phyloP scores from a whole-genome alignment of 2,888 invertebrate genomes.

The Cremastobaeus sp. region DNA sequence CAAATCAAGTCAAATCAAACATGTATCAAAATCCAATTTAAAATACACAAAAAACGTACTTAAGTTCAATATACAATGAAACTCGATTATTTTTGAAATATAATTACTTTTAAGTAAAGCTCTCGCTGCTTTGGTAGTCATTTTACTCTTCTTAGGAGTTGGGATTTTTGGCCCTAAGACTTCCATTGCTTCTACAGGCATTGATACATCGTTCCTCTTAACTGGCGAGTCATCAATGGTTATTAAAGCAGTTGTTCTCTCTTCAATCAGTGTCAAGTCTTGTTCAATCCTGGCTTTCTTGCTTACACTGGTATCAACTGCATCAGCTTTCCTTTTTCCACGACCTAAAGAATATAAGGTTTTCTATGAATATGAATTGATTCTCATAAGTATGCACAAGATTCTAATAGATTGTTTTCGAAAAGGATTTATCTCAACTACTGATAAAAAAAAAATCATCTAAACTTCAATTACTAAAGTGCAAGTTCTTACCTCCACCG shows the following conservation, averaged over 20 bases:
- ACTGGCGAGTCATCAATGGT: conserved; percentile 67
- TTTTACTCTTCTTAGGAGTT: conserved; percentile 46
- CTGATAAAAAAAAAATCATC: too few species aligned
- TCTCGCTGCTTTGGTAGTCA: conserved; percentile 33
- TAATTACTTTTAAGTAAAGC: conserved; percentile 42
- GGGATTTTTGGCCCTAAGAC: conserved; percentile 45
- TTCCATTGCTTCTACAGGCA: conserved; percentile 44
- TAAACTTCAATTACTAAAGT: neutral
- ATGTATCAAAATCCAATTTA: too few species aligned
- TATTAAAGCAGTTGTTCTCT: conserved; percentile 71
- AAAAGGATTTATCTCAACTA: too few species aligned
- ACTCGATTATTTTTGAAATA: neutral
- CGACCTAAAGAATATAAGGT: conserved; percentile 65
- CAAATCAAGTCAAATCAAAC: too few species aligned
- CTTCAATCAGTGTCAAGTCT: conserved; percentile 71
- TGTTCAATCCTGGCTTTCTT: conserved; percentile 72
- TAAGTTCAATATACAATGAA: too few species aligned
- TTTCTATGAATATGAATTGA: neutral
- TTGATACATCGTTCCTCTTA: conserved; percentile 38
- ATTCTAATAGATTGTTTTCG: too few species aligned
- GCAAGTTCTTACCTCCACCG: conserved; percentile 70
- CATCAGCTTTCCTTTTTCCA: conserved; percentile 74
- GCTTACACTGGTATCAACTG: conserved; percentile 49
- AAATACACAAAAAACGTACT: too few species aligned
- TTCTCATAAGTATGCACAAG: too few species aligned